Evolutionary conservation across 2,888 invertebrate species (phyloP).

Genomic region (Nycteola revayana): DNA sequence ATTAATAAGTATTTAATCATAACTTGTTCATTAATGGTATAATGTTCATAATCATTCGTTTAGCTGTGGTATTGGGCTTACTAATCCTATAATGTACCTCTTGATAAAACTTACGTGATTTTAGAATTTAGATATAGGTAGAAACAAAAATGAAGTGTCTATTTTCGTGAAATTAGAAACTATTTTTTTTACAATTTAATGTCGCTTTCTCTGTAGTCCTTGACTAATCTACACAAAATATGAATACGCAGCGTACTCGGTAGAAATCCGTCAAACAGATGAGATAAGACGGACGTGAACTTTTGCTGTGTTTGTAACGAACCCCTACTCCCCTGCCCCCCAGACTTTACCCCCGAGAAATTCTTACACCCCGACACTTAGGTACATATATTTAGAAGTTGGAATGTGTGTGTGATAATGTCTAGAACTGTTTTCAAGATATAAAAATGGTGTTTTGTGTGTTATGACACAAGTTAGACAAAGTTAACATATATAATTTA

Average conservation of each 20-base stretch:
- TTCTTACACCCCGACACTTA: constrained; percentile 31
- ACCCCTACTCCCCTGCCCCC: constrained; percentile 32
- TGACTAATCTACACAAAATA: constrained; percentile 60
- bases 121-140: too few species aligned
- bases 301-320: constrained; percentile 63
- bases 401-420: constrained; percentile 32
- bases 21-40: too few species aligned
- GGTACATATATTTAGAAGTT: constrained; percentile 33
- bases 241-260: constrained; percentile 74
- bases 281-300: constrained; percentile 74
- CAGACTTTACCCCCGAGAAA: constrained; percentile 15
- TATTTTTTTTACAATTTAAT: too few species aligned
- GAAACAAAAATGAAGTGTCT: too few species aligned
- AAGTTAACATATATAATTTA: too few species aligned
- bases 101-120: too few species aligned
- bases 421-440: constrained; percentile 19
- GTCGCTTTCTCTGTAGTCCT: constrained; percentile 44
- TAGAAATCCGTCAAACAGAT: constrained; percentile 79
- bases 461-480: too few species aligned
- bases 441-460: constrained; percentile 19
- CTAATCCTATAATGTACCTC: too few species aligned
- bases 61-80: too few species aligned
- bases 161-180: too few species aligned
- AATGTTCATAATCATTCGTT: too few species aligned
- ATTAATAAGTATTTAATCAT: too few species aligned